These are phyloP conservation scores for Exephanes ischioxanthus DNA, from an alignment of 2,888 invertebrate species.

Conservation along the genomic window DNA sequence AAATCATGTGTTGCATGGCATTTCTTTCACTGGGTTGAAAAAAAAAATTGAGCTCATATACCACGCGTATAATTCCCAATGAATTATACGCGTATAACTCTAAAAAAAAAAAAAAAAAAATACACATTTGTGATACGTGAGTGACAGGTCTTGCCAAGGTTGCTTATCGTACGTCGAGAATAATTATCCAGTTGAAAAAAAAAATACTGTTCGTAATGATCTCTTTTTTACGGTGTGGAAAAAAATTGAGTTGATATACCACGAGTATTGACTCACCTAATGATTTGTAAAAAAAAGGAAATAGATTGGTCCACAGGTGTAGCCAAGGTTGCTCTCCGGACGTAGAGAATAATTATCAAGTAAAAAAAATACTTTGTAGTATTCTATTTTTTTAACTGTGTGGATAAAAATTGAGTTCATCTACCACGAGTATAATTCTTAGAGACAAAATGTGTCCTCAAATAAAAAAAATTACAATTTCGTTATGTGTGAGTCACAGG, in stretches of 20 bases:
- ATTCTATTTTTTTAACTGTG: no score
- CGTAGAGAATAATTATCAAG: slow-evolving; percentile 38
- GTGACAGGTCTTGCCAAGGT: slow-evolving; percentile 26
- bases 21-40: not conserved
- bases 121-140: not conserved
- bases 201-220: not conserved
- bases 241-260: not conserved
- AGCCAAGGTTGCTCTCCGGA: slow-evolving; percentile 9
- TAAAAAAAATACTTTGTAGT: not conserved
- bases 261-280: not conserved
- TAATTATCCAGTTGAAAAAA: slow-evolving; percentile 42
- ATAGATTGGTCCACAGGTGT: slow-evolving; percentile 13
- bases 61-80: not conserved
- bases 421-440: not conserved
- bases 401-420: not conserved
- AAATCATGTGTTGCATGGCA: not conserved
- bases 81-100: not conserved
- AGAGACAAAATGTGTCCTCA: not conserved
- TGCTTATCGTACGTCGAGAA: slow-evolving; percentile 4
- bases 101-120: not conserved
- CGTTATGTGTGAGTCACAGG: slow-evolving; percentile 24
- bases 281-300: not conserved
- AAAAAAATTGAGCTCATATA: not conserved
- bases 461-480: not conserved
- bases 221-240: not conserved